A percentile compares a stretch with the other conserved stretches of the same genome.
Conservation (phyloP, 2,797 vertebrate genomes). For the Oryzias dopingdopingensis region DNA sequence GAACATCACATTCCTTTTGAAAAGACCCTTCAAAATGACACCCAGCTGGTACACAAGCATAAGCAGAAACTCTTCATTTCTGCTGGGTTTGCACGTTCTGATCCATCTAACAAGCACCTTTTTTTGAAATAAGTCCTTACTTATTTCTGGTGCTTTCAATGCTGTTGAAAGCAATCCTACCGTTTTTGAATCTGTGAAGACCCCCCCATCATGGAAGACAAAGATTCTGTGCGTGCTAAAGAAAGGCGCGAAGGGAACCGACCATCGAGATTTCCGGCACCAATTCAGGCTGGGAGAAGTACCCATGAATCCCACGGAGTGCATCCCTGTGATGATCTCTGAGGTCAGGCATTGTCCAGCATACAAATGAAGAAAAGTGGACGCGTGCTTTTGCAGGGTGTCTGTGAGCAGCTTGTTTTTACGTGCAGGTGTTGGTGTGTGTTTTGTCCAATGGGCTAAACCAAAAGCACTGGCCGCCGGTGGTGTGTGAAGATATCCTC, state of each 20-base stretch:
- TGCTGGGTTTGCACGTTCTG: conserved; percentile 5
- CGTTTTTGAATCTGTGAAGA: conserved; percentile 69
- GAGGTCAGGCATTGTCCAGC: conserved; percentile 62
- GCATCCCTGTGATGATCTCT: conserved; percentile 77
- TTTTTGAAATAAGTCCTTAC: conserved; percentile 77
- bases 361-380: background rate
- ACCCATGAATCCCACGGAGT: conserved; percentile 76
- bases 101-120: conserved; percentile 43
- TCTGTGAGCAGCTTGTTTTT: background rate
- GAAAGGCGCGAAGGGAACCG: conserved; percentile 63
- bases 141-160: conserved; percentile 83
- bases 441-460: conserved; percentile 75
- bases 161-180: conserved; percentile 71
- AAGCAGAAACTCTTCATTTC: background rate
- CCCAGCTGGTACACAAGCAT: background rate
- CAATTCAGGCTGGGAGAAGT: conserved; percentile 72
- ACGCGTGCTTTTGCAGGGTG: background rate
- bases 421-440: conserved; percentile 67
- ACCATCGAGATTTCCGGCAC: conserved; percentile 56
- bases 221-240: conserved; percentile 78
- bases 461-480: conserved; percentile 72
- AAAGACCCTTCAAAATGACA: background rate
- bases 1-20: no score
- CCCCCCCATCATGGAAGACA: conserved; percentile 69
- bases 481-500: conserved; percentile 72